phyloP scores from a whole-genome alignment of 2,888 invertebrate species.

The Hololepta plana region DNA sequence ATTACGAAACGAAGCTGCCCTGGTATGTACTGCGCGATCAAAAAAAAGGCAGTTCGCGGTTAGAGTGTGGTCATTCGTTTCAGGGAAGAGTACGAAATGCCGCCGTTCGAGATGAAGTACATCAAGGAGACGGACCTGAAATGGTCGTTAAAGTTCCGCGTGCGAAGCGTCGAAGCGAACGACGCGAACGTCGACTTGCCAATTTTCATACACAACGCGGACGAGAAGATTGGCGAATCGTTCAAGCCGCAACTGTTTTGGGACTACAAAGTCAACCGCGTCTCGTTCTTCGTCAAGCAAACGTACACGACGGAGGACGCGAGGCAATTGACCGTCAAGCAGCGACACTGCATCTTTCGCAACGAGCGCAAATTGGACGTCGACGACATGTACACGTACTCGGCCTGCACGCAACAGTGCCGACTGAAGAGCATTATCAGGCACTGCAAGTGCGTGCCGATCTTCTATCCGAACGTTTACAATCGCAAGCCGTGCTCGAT shows the following conservation, averaged over 20 bases:
- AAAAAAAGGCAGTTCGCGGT: too few relatives aligned
- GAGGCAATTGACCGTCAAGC: slow-evolving; percentile 43
- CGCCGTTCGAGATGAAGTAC: slow-evolving; percentile 31
- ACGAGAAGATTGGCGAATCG: slow-evolving; percentile 52
- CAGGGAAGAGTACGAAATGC: slow-evolving; percentile 28
- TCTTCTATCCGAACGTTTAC: slow-evolving; percentile 46
- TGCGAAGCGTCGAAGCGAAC: slow-evolving; percentile 12
- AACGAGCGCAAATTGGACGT: slow-evolving; percentile 44
- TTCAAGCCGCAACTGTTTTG: slow-evolving; percentile 51
- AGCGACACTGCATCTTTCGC: slow-evolving; percentile 53
- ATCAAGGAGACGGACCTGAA: slow-evolving; percentile 49
- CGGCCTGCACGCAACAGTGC: slow-evolving; percentile 57
- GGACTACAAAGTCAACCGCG: slow-evolving; percentile 39
- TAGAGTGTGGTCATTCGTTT: slow-evolving; percentile 11
- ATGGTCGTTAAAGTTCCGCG: slow-evolving; percentile 38
- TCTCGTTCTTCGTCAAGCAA: slow-evolving; percentile 52
- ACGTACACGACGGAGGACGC: slow-evolving; percentile 63
- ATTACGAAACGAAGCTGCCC: slow-evolving; percentile 29
- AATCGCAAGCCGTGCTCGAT: too few relatives aligned
- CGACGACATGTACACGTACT: slow-evolving; percentile 42
- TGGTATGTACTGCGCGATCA: too few relatives aligned
- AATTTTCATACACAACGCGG: slow-evolving; percentile 48
- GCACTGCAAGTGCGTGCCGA: slow-evolving; percentile 51
- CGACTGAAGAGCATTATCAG: slow-evolving; percentile 44
- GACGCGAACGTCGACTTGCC: slow-evolving; percentile 1